These are phyloP conservation scores for Prochilodus magdalenae DNA, from an alignment of 2,113 vertebrate species.

Conservation along the genomic window DNA sequence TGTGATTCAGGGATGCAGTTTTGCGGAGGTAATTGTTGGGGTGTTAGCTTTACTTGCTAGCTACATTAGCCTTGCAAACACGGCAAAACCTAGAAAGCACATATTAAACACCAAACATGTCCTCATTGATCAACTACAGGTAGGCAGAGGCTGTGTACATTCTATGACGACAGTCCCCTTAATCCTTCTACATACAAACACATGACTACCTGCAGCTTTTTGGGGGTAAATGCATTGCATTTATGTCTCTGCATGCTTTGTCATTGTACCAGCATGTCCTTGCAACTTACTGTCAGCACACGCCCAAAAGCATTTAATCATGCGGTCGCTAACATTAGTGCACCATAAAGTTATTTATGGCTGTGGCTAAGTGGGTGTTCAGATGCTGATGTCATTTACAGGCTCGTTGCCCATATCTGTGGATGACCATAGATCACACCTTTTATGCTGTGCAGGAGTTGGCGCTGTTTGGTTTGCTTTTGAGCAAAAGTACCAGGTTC, in stretches of 20 bases:
- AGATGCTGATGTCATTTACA: conserved; percentile 2
- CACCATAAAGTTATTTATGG: conserved; percentile 17
- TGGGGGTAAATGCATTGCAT: not conserved
- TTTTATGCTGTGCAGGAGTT: not conserved
- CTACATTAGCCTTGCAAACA: not conserved
- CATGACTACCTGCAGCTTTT: not conserved
- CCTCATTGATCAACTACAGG: not conserved
- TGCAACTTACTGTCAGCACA: not conserved
- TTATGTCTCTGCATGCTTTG: not conserved
- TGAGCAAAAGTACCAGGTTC: not conserved
- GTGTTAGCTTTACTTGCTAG: too few species aligned
- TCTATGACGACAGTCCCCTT: not conserved
- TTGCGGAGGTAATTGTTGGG: too few species aligned
- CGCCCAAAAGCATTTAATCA: conserved; percentile 18
- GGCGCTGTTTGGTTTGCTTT: not conserved
- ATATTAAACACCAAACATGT: not conserved
- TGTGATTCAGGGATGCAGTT: too few species aligned
- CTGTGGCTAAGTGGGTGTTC: not conserved
- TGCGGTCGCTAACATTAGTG: conserved; percentile 5
- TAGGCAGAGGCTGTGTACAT: not conserved
- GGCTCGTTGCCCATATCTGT: not conserved
- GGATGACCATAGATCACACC: not conserved
- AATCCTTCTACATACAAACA: not conserved
- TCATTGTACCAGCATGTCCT: not conserved
- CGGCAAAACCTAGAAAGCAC: not conserved